Evolutionary conservation across 2,113 vertebrate species (phyloP), one percentile per base, ranked within the genome.

Genomic region (Ictalurus punctatus): DNA sequence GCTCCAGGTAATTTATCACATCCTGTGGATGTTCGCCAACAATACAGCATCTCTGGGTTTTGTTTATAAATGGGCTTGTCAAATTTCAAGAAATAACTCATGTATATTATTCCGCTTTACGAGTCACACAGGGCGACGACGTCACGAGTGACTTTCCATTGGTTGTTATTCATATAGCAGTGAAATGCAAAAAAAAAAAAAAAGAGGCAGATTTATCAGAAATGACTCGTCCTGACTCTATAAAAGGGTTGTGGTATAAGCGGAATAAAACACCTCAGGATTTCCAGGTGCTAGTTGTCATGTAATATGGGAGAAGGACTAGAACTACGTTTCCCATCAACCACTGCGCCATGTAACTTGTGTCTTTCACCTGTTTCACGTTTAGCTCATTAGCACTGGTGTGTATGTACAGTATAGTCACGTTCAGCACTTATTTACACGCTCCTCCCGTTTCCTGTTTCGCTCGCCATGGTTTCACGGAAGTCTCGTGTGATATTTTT

Each of bases 1-100:
- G 54, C 63, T 78, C 19, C 58, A 40, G 58, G 74, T 88, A 67
- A 89, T 87, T 88, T 54, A 85, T 61, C 69, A 69, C n/a, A 27
- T 63, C 78, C 30, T 56, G 67, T 52, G 56, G 82, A 85, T 59
- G 73, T 86, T 84, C 58, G 21, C 78, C 48, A 79, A 85, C 40
- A 76, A 59, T 63, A 25, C 76, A 71, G 58, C 58, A 81, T 81
- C 87, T 84, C 65, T 54, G 40, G 40, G 14, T 84, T 87, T 90
- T 58, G 44, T 69, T 84, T 84, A 78, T 79, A 71, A 67, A 67
- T 80, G 48, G 16, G 78, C 27, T 56, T 80, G 78, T 80, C 48
- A 56, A 56, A 23, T 81, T 58, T 73, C 67, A 44, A 37, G 61
- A 37, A 17, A 67, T 34, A 25, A 7, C 59, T 87, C 44, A 6